These are phyloP conservation scores for Hippopotamyrus pictus DNA, from an alignment of 2,797 vertebrate species.

Conservation along the genomic window DNA sequence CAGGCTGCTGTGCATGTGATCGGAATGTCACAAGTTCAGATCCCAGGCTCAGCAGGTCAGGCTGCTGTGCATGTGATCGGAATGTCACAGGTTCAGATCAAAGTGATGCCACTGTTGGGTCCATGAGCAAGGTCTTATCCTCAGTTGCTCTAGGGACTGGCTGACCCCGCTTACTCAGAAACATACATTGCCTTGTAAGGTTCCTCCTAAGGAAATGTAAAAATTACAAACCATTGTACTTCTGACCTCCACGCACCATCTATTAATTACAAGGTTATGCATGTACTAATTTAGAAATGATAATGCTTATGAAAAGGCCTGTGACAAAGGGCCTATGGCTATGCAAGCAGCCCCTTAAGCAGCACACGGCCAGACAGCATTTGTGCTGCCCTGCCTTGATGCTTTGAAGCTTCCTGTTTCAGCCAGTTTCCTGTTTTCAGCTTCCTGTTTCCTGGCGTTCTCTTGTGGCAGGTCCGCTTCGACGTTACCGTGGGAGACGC, in stretches of 20 bases:
- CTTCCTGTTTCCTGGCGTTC: background rate
- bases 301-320: background rate
- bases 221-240: background rate
- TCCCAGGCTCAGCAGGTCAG: background rate
- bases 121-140: background rate
- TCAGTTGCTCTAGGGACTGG: background rate
- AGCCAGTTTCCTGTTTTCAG: background rate
- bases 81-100: background rate
- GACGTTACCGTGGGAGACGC: background rate
- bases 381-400: background rate
- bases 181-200: background rate
- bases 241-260: background rate
- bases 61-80: background rate
- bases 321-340: background rate
- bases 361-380: background rate
- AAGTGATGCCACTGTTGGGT: background rate
- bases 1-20: background rate
- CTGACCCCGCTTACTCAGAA: background rate
- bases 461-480: background rate
- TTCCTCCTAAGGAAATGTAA: background rate
- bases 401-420: background rate
- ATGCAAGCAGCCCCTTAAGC: background rate
- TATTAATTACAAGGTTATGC: background rate
- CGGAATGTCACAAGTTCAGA: background rate
- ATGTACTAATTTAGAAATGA: background rate